Percentiles rank a stretch among this genome's conserved stretches.
Evolutionary conservation across 2,797 vertebrate genomes (phyloP).

Genomic region (Sebastes umbrosus): DNA sequence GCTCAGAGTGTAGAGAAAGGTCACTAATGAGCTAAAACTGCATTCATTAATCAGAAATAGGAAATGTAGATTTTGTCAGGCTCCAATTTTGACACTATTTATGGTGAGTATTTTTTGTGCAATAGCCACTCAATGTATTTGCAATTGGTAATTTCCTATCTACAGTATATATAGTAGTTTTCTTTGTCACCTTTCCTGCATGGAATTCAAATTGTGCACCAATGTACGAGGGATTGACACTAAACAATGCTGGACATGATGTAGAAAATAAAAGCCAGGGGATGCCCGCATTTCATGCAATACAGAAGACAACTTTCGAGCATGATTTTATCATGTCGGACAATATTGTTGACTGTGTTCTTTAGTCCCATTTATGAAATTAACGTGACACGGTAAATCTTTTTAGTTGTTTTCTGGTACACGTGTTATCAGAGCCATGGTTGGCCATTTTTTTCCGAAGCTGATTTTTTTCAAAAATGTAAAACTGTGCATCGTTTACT

Average conservation of each 20-base stretch:
- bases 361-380: not conserved
- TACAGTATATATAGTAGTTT: no score
- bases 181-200: not conserved
- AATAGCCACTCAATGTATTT: not conserved
- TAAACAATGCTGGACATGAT: not conserved
- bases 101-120: not conserved
- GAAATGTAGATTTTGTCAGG: not conserved
- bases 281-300: not conserved
- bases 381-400: not conserved
- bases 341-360: not conserved
- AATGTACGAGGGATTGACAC: not conserved
- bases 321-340: not conserved
- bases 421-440: not conserved
- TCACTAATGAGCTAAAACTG: constrained; percentile 4
- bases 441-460: no score
- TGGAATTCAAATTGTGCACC: not conserved
- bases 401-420: not conserved
- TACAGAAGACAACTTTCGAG: not conserved
- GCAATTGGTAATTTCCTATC: not conserved
- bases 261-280: not conserved
- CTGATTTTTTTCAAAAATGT: no score
- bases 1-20: not conserved
- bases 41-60: not conserved
- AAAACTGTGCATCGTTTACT: no score
- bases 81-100: not conserved